phyloP scores from a whole-genome alignment of 1,140 invertebrate genomes.

The Pseudobourletiella spinata region DNA sequence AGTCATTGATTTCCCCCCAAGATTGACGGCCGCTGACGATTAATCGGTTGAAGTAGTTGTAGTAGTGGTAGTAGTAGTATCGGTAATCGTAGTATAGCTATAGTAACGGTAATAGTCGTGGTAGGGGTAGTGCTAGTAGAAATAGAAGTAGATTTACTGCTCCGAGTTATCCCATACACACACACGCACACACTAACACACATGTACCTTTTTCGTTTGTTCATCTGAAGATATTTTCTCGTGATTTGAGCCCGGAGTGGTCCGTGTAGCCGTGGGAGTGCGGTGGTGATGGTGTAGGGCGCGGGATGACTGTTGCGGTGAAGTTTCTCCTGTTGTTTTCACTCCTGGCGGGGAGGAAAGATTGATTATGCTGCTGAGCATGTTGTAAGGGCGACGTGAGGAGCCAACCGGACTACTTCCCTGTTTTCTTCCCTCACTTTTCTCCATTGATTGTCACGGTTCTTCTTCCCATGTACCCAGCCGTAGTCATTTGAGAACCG shows the following conservation, averaged over 20 bases:
- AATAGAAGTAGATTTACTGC: too few species aligned
- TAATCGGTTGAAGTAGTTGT: too few species aligned
- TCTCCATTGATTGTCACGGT: slow-evolving; percentile 18
- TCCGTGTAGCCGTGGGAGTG: neutral
- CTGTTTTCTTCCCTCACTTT: slow-evolving; percentile 20
- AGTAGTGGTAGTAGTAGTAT: too few species aligned
- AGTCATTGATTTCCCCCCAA: too few species aligned
- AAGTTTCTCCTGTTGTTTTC: neutral
- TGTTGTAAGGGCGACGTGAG: slow-evolving; percentile 20
- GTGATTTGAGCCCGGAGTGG: neutral
- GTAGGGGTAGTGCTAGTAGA: too few species aligned
- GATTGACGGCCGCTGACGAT: too few species aligned
- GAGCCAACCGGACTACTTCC: slow-evolving; percentile 18
- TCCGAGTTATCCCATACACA: too few species aligned
- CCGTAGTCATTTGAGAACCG: too few species aligned
- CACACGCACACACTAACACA: too few species aligned
- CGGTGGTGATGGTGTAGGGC: neutral
- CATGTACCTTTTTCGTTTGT: neutral
- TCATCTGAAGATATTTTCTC: neutral
- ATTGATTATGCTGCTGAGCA: slow-evolving; percentile 29
- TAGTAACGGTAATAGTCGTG: too few species aligned
- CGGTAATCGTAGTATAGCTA: too few species aligned
- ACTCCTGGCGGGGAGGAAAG: slow-evolving; percentile 15
- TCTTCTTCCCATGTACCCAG: too few species aligned
- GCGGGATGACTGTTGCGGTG: neutral